These are phyloP conservation scores for Gandaritis pyraliata DNA, from an alignment of 2,888 invertebrate species.

Conservation along the genomic window DNA sequence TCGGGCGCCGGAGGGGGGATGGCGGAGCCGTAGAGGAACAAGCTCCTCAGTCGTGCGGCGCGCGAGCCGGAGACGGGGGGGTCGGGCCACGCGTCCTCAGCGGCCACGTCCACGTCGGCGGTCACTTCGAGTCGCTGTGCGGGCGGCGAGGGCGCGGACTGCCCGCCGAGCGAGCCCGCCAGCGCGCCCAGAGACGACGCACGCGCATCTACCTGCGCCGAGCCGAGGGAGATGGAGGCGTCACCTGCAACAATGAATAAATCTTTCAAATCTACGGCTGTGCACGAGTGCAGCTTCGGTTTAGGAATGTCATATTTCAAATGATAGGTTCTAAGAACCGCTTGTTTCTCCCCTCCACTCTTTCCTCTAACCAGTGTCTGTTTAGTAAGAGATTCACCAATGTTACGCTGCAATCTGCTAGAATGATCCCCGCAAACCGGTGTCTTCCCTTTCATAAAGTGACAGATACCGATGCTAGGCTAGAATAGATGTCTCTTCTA, in stretches of 20 bases:
- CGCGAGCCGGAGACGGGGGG: slow-evolving; percentile 59
- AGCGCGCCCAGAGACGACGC: slow-evolving; percentile 76
- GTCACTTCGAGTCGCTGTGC: slow-evolving; percentile 66
- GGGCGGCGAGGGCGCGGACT: slow-evolving; percentile 59
- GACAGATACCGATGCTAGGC: too few relatives aligned
- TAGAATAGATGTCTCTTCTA: too few relatives aligned
- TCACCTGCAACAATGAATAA: slow-evolving; percentile 57
- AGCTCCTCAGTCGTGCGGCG: slow-evolving; percentile 63
- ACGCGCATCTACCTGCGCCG: slow-evolving; percentile 65
- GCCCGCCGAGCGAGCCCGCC: slow-evolving; percentile 74
- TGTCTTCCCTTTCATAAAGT: too few relatives aligned
- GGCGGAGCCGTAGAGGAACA: slow-evolving; percentile 75
- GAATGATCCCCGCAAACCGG: too few relatives aligned
- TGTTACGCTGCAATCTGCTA: too few relatives aligned
- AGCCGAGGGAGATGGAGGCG: slow-evolving; percentile 76
- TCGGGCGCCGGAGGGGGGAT: slow-evolving; percentile 65
- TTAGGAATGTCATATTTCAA: too few relatives aligned
- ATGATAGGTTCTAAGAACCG: too few relatives aligned
- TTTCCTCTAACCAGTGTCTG: too few relatives aligned
- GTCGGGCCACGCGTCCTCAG: slow-evolving; percentile 47
- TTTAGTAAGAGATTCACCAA: too few relatives aligned
- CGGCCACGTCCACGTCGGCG: slow-evolving; percentile 66
- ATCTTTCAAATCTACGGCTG: neutral
- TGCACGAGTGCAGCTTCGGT: too few relatives aligned
- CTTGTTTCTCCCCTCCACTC: too few relatives aligned